A percentile compares a stretch with the other conserved stretches of the same genome.
Conservation (phyloP, 1,140 invertebrate genomes). For the Plectus sambesii region DNA sequence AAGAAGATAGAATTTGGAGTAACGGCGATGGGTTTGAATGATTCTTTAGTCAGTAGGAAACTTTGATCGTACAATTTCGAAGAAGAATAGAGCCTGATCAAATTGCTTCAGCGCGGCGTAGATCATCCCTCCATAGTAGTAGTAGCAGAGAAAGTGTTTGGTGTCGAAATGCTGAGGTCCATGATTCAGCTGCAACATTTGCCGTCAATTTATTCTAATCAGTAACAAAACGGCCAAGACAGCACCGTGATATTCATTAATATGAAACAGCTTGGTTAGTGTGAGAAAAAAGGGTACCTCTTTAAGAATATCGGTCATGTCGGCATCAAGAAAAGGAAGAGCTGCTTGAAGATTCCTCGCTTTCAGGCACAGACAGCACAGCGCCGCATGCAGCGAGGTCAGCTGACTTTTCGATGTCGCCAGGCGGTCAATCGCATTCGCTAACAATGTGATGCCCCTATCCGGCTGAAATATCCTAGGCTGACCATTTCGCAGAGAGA, state of each 20-base stretch:
- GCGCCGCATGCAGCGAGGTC: slow-evolving; percentile 8
- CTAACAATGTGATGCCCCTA: slow-evolving; percentile 71
- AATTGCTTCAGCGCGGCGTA: slow-evolving; percentile 83
- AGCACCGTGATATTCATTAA: too few relatives aligned
- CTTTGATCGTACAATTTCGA: slow-evolving; percentile 60
- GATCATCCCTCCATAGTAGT: slow-evolving; percentile 95
- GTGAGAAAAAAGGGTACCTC: slow-evolving; percentile 56
- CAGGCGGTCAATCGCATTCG: not conserved
- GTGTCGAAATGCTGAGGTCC: slow-evolving; percentile 70
- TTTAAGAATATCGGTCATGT: slow-evolving; percentile 77
- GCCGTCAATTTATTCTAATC: slow-evolving; percentile 9
- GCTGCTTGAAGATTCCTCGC: slow-evolving; percentile 85
- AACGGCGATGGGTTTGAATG: too few relatives aligned
- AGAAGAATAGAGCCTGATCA: slow-evolving; percentile 79
- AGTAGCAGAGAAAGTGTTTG: slow-evolving; percentile 83
- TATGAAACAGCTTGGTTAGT: not conserved
- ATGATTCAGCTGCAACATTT: slow-evolving; percentile 8
- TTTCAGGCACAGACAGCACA: slow-evolving; percentile 61
- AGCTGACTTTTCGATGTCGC: not conserved
- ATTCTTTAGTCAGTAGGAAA: too few relatives aligned
- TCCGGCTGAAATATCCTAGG: slow-evolving; percentile 84
- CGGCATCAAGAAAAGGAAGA: slow-evolving; percentile 71
- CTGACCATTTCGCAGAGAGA: slow-evolving; percentile 77
- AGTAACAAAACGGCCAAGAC: too few relatives aligned
- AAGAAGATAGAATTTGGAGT: too few relatives aligned